Evolutionary conservation across 2,888 invertebrate genomes (phyloP).

Genomic region (Tenodera sinensis): DNA sequence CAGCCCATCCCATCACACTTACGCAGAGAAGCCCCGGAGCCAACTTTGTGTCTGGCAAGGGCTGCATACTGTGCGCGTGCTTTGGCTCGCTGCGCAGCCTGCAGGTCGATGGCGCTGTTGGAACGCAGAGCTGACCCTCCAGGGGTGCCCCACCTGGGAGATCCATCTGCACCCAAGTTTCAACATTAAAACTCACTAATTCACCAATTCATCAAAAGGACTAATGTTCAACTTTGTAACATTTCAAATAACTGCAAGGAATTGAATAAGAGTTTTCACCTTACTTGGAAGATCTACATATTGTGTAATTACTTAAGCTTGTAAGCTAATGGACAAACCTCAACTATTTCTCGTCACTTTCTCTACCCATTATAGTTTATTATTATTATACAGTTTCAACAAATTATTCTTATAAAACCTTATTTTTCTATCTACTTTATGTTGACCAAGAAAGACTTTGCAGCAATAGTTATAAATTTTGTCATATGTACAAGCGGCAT

Average conservation of each 20-base stretch:
- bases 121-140: conserved; percentile 62
- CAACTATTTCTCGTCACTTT: background rate
- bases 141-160: conserved; percentile 24
- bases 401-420: no score
- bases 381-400: no score
- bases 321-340: background rate
- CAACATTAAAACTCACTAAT: background rate
- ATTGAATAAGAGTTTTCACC: background rate
- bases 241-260: conserved; percentile 14
- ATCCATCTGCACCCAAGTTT: conserved; percentile 24
- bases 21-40: conserved; percentile 67
- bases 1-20: conserved; percentile 48
- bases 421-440: no score
- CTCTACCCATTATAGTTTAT: no score
- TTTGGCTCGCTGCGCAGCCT: conserved; percentile 84
- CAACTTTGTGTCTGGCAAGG: conserved; percentile 70
- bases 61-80: conserved; percentile 79
- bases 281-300: background rate
- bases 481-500: no score
- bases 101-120: conserved; percentile 90
- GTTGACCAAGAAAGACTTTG: no score
- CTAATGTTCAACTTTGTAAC: conserved; percentile 3
- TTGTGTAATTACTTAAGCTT: background rate
- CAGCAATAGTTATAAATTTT: no score
- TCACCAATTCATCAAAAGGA: background rate